Evolutionary conservation across 2,888 invertebrate genomes (phyloP), one percentile per base, ranked within the genome.

Genomic region (Limenitis camilla): DNA sequence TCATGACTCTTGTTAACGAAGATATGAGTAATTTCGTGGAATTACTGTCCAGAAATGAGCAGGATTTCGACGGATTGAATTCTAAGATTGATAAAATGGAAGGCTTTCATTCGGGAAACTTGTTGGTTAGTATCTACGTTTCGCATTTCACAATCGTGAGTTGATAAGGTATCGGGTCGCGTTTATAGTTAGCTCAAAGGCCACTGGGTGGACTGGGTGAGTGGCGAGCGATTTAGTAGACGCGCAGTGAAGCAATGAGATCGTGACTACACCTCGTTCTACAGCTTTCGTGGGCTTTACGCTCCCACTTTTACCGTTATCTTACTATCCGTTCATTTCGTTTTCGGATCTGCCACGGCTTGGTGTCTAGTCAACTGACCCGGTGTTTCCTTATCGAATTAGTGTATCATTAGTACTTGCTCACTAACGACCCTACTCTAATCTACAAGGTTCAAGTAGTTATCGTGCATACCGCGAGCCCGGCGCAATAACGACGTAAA

Each of bases 271-370:
- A 78, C 73, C 80, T 75, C 71, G 83, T 74, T 75, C 61, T 71
- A 73, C 83, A 74, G 80, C 86, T 87, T 87, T 87, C 86, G 73
- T 83, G 75, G 74, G 69, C 69, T 76, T 19, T 74, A 68, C 74
- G 72, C 78, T 78, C 74, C 75, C 71, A 81, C 86, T 81, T 86
- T 85, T 87, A 87, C 86, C 84, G 87, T 86, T 86, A 84, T 67
- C 71, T 51, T 51, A 52, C 52, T 58, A 55, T 46, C 49, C 81
- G 77, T 78, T 84, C 86, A 86, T 86, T 86, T 86, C 76, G 72
- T 75, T 80, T 77, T 64, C 74, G 76, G 76, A 72, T 72, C 74
- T 74, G 71, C 70, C 77, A 76, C 75, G 71, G 80, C 67, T 70
- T 69, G 71, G 75, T 72, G 78, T 78, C 74, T 68, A 67, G 62